Percentiles rank a stretch among this genome's conserved stretches.
Conservation (phyloP, 2,888 invertebrate genomes). For the Rambutsinella grinnellia region DNA sequence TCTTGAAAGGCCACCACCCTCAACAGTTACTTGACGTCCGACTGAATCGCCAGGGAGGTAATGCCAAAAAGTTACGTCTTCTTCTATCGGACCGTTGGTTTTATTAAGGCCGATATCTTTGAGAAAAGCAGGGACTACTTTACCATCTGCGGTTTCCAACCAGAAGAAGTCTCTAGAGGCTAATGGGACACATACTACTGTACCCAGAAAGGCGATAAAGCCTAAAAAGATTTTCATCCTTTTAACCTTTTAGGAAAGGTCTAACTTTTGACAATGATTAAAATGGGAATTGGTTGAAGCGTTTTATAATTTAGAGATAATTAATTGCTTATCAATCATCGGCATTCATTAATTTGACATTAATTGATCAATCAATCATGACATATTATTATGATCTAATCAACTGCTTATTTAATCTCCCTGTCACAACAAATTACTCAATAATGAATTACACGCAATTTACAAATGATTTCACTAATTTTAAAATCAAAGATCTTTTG, state of each 20-base stretch:
- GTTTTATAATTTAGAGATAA: too few relatives aligned
- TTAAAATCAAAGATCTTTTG: too few relatives aligned
- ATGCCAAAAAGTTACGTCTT: conserved; percentile 60
- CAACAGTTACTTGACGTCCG: conserved; percentile 7
- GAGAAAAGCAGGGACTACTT: conserved; percentile 57
- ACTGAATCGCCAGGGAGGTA: conserved; percentile 45
- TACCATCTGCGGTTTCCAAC: conserved; percentile 54
- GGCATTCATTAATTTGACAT: background rate
- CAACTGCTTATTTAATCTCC: too few relatives aligned
- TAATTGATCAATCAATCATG: too few relatives aligned
- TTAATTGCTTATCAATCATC: too few relatives aligned
- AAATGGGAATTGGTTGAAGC: too few relatives aligned
- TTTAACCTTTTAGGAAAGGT: background rate
- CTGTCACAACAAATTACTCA: too few relatives aligned
- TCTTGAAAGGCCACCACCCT: conserved; percentile 27
- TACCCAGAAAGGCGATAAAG: conserved; percentile 17
- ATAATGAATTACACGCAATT: too few relatives aligned
- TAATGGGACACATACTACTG: background rate
- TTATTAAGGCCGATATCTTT: conserved; percentile 43
- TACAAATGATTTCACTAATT: too few relatives aligned
- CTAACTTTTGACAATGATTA: background rate
- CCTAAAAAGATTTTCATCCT: background rate
- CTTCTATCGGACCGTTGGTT: conserved; percentile 15
- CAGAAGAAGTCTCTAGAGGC: conserved; percentile 49
- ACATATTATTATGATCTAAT: too few relatives aligned